Conservation (phyloP, 2,888 invertebrate species). For the Antheraea assamensis region DNA sequence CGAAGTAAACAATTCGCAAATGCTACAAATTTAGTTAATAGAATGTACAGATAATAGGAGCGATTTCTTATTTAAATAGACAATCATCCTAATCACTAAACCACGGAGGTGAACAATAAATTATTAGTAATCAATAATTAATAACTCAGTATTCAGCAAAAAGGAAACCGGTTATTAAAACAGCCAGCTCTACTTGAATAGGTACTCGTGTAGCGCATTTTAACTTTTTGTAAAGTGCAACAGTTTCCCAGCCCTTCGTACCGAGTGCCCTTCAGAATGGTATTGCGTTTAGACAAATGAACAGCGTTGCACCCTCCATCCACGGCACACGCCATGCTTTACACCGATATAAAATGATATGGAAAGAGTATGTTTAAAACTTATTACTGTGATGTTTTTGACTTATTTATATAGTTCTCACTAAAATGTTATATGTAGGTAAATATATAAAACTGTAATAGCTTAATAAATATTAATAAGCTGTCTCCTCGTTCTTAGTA, state of each 20-base stretch:
- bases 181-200: constrained; percentile 47
- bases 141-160: constrained; percentile 52
- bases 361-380: constrained; percentile 16
- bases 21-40: not conserved
- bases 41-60: not conserved
- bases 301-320: constrained; percentile 72
- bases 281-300: constrained; percentile 80
- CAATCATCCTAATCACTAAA: not conserved
- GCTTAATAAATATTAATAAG: too few relatives aligned
- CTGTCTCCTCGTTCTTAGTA: too few relatives aligned
- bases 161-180: constrained; percentile 56
- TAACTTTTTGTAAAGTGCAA: constrained; percentile 80
- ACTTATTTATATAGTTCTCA: not conserved
- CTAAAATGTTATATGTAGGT: not conserved
- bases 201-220: constrained; percentile 63
- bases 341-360: constrained; percentile 24
- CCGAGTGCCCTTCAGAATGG: constrained; percentile 66
- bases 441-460: too few relatives aligned
- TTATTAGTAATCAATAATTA: constrained; percentile 32
- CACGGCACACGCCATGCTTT: constrained; percentile 62
- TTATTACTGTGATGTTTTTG: not conserved
- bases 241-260: constrained; percentile 74
- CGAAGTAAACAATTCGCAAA: not conserved
- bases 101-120: not conserved
- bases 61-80: not conserved